phyloP scores from a whole-genome alignment of 2,113 vertebrate species.

The Rhodinocichla rosea region DNA sequence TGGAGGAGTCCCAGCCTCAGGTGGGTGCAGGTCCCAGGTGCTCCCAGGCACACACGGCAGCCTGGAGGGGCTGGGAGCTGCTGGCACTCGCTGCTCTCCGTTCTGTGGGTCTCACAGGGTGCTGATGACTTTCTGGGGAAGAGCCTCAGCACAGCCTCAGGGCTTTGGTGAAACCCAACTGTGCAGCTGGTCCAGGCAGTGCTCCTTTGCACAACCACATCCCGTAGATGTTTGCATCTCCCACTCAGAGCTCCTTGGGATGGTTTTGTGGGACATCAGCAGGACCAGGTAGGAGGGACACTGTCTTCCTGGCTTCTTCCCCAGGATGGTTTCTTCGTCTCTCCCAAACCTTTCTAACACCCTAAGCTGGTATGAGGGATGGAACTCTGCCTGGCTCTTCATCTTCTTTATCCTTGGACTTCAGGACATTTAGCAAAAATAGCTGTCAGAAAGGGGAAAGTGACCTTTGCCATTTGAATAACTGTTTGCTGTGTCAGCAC shows the following conservation, averaged over 20 bases:
- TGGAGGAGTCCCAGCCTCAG: not conserved
- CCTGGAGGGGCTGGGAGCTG: fast-evolving
- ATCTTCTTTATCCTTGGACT: slow-evolving; percentile 45
- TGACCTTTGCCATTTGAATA: slow-evolving; percentile 52
- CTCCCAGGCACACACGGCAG: fast-evolving
- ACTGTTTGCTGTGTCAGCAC: slow-evolving; percentile 15
- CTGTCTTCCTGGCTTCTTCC: not conserved
- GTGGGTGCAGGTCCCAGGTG: not conserved
- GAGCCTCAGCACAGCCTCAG: not conserved
- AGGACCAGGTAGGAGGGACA: not conserved
- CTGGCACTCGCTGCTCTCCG: not conserved
- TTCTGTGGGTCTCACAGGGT: fast-evolving
- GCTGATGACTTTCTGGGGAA: not conserved
- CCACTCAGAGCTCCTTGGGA: not conserved
- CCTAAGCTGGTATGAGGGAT: not conserved
- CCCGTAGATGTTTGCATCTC: not conserved
- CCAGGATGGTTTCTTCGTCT: not conserved
- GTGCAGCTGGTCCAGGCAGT: not conserved
- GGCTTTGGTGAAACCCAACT: not conserved
- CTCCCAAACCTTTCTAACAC: not conserved
- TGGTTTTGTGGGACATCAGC: not conserved
- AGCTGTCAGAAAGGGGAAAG: not conserved
- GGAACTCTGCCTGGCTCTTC: not conserved
- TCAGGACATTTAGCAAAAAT: slow-evolving; percentile 32
- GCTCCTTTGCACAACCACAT: fast-evolving